Evolutionary conservation across 2,888 invertebrate genomes (phyloP), one percentile per base, ranked within the genome.

Genomic region (Lasioglossum leucozonium): DNA sequence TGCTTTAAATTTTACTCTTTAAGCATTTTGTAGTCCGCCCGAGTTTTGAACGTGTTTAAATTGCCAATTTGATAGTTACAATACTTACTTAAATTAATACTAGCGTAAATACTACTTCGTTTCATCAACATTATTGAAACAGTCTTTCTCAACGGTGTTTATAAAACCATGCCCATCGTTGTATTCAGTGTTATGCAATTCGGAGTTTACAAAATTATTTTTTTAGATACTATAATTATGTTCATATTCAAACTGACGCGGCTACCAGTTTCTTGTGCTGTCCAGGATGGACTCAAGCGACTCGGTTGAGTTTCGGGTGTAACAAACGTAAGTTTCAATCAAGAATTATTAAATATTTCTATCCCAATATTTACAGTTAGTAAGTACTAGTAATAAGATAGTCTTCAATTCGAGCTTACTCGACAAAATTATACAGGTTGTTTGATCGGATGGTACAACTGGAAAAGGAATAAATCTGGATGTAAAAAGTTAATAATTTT

Each of bases 221-320:
- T 76, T 81, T 44, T 87, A 94, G 94, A 80, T 90, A 92, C 69
- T 89, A 92, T 78, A 94, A 93, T 85, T 92, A 83, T 30, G 58
- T 79, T 72, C 78, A 84, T 69, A 75, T 84, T 79, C 75, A 84
- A 65, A 65, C 94, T 71, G 94, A 94, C 88, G 71, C 92, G 30
- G 86, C 92, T 8, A 89, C 92, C 34, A 88, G 91, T 81, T 93
- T 93, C 82, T 83, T 91, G 22, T 97, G 97, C 93, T 97, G 97
- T 92, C 96, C 96, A 3, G 97, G 97, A 80, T 97, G 97, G 97
- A 95, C 95, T 51, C 96, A 96, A 91, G 94, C 95, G 71, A 95
- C 95, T 62, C 95, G 96, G 82, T 94, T 95, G 83, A 95, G 96
- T 91, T 96, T 96, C 89, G 96, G 96, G 74, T 97, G 97, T 93